phyloP scores from a whole-genome alignment of 2,113 vertebrate species.

The Macaca fascicularis region DNA sequence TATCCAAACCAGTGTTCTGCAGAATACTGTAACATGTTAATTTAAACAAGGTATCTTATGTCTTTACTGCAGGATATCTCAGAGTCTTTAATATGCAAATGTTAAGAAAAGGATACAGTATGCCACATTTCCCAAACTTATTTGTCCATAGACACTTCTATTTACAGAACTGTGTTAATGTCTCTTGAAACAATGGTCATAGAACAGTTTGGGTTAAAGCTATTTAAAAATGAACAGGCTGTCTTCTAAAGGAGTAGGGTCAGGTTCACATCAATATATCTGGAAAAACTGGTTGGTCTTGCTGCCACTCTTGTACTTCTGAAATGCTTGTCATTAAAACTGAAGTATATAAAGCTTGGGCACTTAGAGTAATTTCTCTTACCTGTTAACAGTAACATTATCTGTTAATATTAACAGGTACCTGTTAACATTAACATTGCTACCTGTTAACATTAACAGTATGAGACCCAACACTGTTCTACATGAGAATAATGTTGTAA shows the following conservation, averaged over 20 bases:
- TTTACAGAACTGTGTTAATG: conserved; percentile 36
- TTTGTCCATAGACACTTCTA: conserved; percentile 49
- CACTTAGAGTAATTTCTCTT: background rate
- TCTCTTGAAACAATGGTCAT: conserved; percentile 35
- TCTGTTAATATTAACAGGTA: too few relatives aligned
- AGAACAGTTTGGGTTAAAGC: conserved; percentile 32
- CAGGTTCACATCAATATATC: background rate
- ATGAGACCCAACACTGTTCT: background rate
- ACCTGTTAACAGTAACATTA: background rate
- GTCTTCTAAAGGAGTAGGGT: background rate
- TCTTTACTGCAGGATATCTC: background rate
- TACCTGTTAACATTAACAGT: background rate
- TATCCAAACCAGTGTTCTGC: background rate
- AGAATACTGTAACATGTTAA: background rate
- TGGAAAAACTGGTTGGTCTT: background rate
- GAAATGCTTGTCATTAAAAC: background rate
- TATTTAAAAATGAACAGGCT: conserved; percentile 35
- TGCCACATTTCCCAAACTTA: background rate
- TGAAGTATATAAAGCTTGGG: background rate
- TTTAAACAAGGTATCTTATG: background rate
- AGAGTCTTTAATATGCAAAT: conserved; percentile 8
- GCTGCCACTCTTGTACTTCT: background rate
- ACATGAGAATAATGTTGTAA: background rate
- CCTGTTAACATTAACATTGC: too few relatives aligned
- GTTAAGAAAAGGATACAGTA: background rate